Conservation (phyloP, 2,797 vertebrate species). For the Clarias pachynema region DNA sequence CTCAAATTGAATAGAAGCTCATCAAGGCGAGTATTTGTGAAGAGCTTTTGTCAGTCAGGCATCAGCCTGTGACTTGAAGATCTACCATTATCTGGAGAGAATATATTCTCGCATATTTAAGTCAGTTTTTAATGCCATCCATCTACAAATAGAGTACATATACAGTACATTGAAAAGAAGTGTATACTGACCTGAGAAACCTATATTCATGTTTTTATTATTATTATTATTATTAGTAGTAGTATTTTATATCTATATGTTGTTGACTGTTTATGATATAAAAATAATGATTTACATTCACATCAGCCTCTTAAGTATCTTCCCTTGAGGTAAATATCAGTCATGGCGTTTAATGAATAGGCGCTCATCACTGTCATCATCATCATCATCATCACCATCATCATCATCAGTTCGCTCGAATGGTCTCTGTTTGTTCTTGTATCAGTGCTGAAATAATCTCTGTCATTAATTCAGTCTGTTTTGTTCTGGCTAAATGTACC, state of each 20-base stretch:
- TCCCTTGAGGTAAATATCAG: slow-evolving; percentile 2
- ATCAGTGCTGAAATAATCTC: background rate
- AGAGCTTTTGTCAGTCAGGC: slow-evolving; percentile 12
- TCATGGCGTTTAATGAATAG: slow-evolving; percentile 1
- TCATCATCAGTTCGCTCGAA: background rate
- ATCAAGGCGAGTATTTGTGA: slow-evolving; percentile 6
- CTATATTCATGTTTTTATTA: background rate
- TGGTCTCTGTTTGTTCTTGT: background rate
- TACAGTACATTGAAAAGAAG: background rate
- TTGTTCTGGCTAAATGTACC: background rate
- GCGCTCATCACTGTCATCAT: background rate
- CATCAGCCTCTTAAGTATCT: background rate
- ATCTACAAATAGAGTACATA: background rate
- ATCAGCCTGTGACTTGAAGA: slow-evolving; percentile 10
- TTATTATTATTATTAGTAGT: too few species aligned
- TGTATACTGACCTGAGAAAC: background rate
- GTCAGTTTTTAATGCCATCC: background rate
- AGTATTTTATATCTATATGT: background rate
- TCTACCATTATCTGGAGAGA: background rate
- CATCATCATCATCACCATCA: background rate
- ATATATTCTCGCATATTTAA: background rate
- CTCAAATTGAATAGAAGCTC: slow-evolving; percentile 43
- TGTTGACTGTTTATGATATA: background rate
- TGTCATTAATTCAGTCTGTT: background rate
- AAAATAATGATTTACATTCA: background rate